Conservation (phyloP, 2,113 vertebrate species). For the Brachyistius frenatus region DNA sequence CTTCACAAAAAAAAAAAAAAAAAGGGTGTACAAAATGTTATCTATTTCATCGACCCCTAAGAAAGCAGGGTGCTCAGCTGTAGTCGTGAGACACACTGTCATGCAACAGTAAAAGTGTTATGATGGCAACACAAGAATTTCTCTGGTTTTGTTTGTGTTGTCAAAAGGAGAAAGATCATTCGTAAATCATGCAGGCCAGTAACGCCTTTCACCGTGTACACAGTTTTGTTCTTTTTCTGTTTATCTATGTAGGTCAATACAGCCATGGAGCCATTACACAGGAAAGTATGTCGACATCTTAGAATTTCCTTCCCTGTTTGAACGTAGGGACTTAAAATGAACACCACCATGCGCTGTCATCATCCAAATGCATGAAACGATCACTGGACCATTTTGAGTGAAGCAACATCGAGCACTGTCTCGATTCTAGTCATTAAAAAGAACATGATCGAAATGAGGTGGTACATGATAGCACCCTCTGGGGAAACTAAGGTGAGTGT, state of each 20-base stretch:
- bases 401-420: conserved; percentile 11
- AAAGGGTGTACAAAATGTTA: conserved; percentile 40
- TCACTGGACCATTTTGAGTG: conserved; percentile 19
- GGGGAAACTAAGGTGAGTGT: conserved; percentile 60
- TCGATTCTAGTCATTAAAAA: conserved; percentile 59
- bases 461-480: conserved; percentile 51
- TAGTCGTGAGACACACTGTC: conserved; percentile 35
- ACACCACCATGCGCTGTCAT: not conserved
- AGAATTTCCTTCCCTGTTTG: not conserved
- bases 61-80: conserved; percentile 40
- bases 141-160: conserved; percentile 44
- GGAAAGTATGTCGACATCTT: not conserved
- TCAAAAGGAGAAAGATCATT: conserved; percentile 32
- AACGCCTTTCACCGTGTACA: conserved; percentile 23
- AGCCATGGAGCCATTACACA: conserved; percentile 25
- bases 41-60: conserved; percentile 35
- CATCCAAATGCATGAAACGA: conserved; percentile 10
- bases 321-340: conserved; percentile 9
- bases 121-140: conserved; percentile 44
- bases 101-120: conserved; percentile 35
- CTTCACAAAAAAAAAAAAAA: conserved; percentile 32
- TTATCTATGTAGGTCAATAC: conserved; percentile 4
- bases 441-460: conserved; percentile 71
- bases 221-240: too few species aligned
- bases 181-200: conserved; percentile 64